Conservation (phyloP, 2,113 vertebrate species). For the Diadophis punctatus region DNA sequence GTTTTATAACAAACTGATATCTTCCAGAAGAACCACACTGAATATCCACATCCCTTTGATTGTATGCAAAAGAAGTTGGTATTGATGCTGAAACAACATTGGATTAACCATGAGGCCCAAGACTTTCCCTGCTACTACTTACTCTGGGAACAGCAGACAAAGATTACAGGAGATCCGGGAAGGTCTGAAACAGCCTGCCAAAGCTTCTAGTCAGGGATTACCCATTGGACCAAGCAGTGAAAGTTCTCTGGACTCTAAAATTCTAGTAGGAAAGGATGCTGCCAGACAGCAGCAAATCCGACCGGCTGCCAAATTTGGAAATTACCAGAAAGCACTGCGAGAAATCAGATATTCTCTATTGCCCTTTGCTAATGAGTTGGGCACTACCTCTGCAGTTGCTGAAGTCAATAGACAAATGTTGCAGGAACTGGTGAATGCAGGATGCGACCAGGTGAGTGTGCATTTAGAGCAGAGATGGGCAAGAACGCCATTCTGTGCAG, state of each 20-base stretch:
- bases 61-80: slow-evolving; percentile 55
- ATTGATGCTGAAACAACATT: slow-evolving; percentile 75
- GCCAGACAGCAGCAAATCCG: slow-evolving; percentile 87
- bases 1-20: slow-evolving; percentile 66
- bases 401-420: slow-evolving; percentile 97
- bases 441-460: slow-evolving; percentile 89
- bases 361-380: slow-evolving; percentile 92
- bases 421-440: slow-evolving; percentile 93
- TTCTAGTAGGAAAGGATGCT: slow-evolving; percentile 79
- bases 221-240: slow-evolving; percentile 74
- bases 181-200: slow-evolving; percentile 93
- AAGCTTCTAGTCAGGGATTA: slow-evolving; percentile 82
- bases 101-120: slow-evolving; percentile 94
- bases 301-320: slow-evolving; percentile 89
- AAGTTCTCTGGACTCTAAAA: slow-evolving; percentile 77
- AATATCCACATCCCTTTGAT: slow-evolving; percentile 48
- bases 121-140: slow-evolving; percentile 94
- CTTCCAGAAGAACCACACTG: slow-evolving; percentile 28
- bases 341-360: slow-evolving; percentile 96
- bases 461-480: background rate
- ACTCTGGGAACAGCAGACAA: slow-evolving; percentile 95
- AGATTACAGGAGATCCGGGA: slow-evolving; percentile 96
- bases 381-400: slow-evolving; percentile 69
- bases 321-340: slow-evolving; percentile 92
- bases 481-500: background rate